Evolutionary conservation across 2,113 vertebrate species (phyloP).

Genomic region (Carassius auratus): DNA sequence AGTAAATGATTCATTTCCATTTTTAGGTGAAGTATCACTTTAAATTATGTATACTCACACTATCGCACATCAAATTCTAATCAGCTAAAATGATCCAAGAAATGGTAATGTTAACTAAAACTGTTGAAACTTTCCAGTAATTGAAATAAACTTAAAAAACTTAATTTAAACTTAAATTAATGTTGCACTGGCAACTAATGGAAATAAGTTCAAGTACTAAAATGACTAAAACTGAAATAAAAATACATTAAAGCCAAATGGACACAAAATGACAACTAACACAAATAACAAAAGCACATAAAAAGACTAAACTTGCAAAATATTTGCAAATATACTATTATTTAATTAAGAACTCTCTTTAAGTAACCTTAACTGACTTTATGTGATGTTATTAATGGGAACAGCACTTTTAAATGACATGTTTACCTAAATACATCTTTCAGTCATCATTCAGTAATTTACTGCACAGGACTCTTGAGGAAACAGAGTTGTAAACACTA

Average conservation of each 20-base stretch:
- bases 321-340: not conserved
- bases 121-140: not conserved
- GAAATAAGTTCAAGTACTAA: not conserved
- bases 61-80: not conserved
- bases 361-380: not conserved
- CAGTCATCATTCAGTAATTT: not conserved
- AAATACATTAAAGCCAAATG: not conserved
- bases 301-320: not conserved
- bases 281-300: not conserved
- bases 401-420: not conserved
- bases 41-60: not conserved
- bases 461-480: not conserved
- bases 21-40: not conserved
- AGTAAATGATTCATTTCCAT: not conserved
- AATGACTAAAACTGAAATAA: not conserved
- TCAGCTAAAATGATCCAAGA: not conserved
- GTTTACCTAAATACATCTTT: not conserved
- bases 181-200: too few relatives aligned
- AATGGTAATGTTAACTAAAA: not conserved
- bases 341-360: not conserved
- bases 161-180: too few relatives aligned
- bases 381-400: not conserved
- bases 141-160: not conserved
- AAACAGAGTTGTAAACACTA: not conserved
- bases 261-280: not conserved